Base-by-base conservation (phyloP, 37 sponge, comb jelly and placozoan genomes). In the Hexactinellida sp. region DNA sequence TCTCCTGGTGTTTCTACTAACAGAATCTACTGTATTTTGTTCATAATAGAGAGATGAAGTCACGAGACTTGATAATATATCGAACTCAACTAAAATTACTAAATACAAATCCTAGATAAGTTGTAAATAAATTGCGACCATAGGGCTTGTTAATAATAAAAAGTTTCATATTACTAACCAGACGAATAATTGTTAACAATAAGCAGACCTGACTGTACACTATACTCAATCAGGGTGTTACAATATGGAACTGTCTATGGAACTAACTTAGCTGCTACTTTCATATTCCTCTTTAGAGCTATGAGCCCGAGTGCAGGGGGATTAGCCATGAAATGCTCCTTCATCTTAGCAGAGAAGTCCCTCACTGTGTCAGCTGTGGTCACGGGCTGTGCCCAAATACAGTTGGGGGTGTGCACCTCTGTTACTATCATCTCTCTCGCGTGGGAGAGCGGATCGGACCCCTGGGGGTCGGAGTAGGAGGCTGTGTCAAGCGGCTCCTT, bases 291-390 rank as follows among this genome's bases (percentile, higher is more conserved):
- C 30, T 28, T 63, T 23, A n/a, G 34, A 23, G 30, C 3, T 3
- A 63, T 63, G 5, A 25, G 76, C 3, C 76, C 76, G 5, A 41
- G 5, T 5, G 76, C 34, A 28, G 76, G 30, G 13, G 76, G 30
- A 23, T 63, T 63, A 32, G 76, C 13, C 5, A 25, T 23, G 76
- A 63, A 63, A 23, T 63, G 30, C 76, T 63, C 76, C 13, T 63
- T 63, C 76, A 63, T 63, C 13, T 63, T 63, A 63, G 76, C 76
- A 32, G 76, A 63, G 34, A 63, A 63, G 76, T 63, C 76, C 30
- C 76, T 10, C 3, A 63, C 76, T 32, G 76, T 28, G 28, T 63
- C 76, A 23, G 76, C 76, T 32, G 76, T 63, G 76, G 76, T 63
- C 28, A 63, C 76, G 3, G 76, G 76, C 34, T 63, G 76, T 63